Base-by-base conservation (phyloP, 2,888 invertebrate genomes). In the Ramazzottius varieornatus region DNA sequence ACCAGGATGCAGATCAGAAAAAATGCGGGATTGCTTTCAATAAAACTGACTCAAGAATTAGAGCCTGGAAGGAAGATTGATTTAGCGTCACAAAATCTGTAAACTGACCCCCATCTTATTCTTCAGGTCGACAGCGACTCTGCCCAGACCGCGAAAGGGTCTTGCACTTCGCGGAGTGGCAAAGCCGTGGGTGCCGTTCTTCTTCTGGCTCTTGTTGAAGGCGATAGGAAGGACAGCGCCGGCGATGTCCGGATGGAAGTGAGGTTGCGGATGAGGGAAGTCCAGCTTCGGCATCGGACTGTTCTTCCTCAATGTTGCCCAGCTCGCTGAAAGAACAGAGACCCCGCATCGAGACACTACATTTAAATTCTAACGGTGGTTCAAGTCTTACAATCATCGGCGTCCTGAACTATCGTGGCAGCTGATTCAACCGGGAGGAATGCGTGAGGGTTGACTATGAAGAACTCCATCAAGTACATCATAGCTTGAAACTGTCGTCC, bases 381-480 rank as follows among this genome's bases (percentile, higher is more conserved):
- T 40, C 40, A 40, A 20, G 20, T 20, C 8, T 8, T 8, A 8
- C 40, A 13, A 40, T 20, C 40, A 40, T 40, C 40, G 8, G 8
- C 40, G 8, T 40, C 40, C 8, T 20, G 20, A 20, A 40, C 20
- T 20, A 40, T 8, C 40, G 40, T 40, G n/a, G 54, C 54, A 4
- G 54, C 54, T n/a, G 20, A 16, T 8, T 54, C 54, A 13, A 24
- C 29, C 20, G 54, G 29, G 4, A 54, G 29, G n/a, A 54, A 54
- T 8, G 29, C 29, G 29, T 54, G 54, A 8, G 54, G 54, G 29
- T 54, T 54, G 54, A 29, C 8, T 4, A 54, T 54, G 29, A 54
- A 54, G 29, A 54, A 54, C 54, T 54, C 54, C 54, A 54, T 54
- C 16, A 54, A 24, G 29, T 54, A 54, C 20, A 54, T 54, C 54